A percentile compares a stretch with the other conserved stretches of the same genome.
These are phyloP conservation scores for Cebus imitator DNA, from an alignment of 2,113 vertebrate genomes.

Conservation along the genomic window DNA sequence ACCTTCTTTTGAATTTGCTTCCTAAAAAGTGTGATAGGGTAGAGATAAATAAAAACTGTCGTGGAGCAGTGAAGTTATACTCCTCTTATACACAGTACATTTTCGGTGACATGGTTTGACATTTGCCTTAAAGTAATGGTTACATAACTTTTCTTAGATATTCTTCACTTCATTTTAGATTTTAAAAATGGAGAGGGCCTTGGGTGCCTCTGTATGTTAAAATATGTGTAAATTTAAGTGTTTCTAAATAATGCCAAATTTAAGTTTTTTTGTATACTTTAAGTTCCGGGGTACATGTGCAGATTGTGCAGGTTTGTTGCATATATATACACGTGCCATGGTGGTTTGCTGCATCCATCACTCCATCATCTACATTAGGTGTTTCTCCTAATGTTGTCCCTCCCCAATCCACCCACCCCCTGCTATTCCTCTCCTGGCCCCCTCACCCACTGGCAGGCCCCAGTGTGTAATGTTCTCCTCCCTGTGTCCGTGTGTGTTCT, in stretches of 20 bases:
- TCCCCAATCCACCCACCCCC: no score
- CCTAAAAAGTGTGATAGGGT: neutral
- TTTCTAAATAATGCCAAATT: neutral
- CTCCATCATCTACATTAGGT: no score
- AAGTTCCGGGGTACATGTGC: no score
- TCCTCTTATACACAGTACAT: neutral
- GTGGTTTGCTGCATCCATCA: no score
- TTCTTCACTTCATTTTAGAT: neutral
- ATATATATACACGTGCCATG: no score
- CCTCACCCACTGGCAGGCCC: no score
- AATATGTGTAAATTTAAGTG: neutral
- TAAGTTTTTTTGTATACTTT: no score
- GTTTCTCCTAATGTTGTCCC: no score
- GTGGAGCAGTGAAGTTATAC: neutral
- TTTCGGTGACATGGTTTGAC: neutral
- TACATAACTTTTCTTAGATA: neutral
- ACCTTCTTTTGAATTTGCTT: neutral
- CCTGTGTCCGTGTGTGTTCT: no score
- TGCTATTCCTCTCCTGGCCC: no score
- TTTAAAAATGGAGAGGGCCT: neutral
- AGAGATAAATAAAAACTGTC: neutral
- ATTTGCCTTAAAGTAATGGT: neutral
- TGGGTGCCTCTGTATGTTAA: neutral
- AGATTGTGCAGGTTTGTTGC: no score
- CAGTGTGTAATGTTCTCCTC: no score